Percentiles rank a stretch among this genome's conserved stretches.
Evolutionary conservation across 1,140 invertebrate species (phyloP).

Genomic region (Anastatus disparis): DNA sequence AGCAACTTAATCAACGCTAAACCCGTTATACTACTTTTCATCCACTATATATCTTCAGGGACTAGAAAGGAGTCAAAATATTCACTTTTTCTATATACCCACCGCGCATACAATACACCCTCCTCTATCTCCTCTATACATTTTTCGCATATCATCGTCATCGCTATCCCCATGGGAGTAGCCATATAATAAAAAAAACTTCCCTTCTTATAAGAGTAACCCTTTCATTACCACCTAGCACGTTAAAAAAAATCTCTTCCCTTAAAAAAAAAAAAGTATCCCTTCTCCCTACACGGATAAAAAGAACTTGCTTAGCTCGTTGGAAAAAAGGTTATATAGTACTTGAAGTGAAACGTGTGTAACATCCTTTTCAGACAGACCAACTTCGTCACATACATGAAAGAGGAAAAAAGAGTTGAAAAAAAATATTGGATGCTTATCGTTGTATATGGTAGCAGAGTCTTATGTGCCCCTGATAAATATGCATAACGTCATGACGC

Average conservation of each 20-base stretch:
- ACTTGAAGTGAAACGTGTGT: neutral
- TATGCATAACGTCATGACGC: neutral
- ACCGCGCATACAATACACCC: too few species aligned
- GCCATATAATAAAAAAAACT: too few species aligned
- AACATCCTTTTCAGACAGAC: neutral
- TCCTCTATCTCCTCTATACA: neutral
- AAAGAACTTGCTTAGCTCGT: conserved; percentile 12
- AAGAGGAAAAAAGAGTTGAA: neutral
- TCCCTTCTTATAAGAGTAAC: neutral
- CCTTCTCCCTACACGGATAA: neutral
- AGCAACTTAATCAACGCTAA: neutral
- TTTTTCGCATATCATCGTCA: neutral
- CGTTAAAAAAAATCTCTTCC: too few species aligned
- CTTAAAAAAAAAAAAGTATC: too few species aligned
- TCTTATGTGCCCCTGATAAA: conserved; percentile 2
- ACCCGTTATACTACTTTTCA: neutral
- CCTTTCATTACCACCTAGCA: neutral
- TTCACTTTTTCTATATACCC: too few species aligned
- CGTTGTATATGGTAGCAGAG: neutral
- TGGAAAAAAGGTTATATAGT: too few species aligned
- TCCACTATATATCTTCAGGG: too few species aligned
- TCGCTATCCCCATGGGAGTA: neutral
- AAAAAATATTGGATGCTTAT: conserved; percentile 6
- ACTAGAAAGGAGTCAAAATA: neutral
- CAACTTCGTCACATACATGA: neutral